These are phyloP conservation scores for Drosophila rufa DNA, from an alignment of 1,140 invertebrate species.

Conservation along the genomic window DNA sequence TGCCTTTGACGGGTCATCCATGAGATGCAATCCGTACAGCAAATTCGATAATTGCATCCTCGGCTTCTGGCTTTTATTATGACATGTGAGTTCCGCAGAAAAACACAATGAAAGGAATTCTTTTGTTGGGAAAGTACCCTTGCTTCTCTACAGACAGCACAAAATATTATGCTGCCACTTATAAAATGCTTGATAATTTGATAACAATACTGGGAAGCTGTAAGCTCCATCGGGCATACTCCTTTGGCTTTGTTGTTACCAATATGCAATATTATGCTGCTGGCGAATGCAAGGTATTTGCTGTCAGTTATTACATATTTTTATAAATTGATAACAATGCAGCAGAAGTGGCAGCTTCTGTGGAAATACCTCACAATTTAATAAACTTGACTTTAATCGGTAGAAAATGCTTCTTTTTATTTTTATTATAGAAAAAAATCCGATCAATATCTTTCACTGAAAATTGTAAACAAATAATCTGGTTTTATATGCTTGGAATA, in stretches of 20 bases:
- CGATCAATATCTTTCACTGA: no score
- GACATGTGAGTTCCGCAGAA: slow-evolving; percentile 9
- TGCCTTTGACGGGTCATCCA: slow-evolving; percentile 24
- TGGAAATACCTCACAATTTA: not conserved
- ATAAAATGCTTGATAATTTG: slow-evolving; percentile 11
- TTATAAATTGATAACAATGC: not conserved
- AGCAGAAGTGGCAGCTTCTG: not conserved
- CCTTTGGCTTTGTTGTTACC: not conserved
- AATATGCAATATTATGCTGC: not conserved
- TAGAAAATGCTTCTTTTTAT: no score
- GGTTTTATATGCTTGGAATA: no score
- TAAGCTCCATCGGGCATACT: not conserved
- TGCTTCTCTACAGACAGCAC: not conserved
- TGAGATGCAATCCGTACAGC: slow-evolving; percentile 17
- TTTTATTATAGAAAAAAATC: no score
- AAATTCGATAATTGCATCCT: slow-evolving; percentile 32
- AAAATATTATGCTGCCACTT: slow-evolving; percentile 5
- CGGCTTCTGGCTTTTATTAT: slow-evolving; percentile 21
- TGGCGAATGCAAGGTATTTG: not conserved
- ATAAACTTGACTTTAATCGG: no score
- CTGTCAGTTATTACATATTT: slow-evolving; percentile 1
- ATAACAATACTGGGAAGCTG: slow-evolving; percentile 6
- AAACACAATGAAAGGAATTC: slow-evolving; percentile 23
- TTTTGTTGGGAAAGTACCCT: not conserved
- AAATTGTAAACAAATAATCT: no score